Evolutionary conservation across 2,113 vertebrate species (phyloP).

Genomic region (Eurypyga helias): DNA sequence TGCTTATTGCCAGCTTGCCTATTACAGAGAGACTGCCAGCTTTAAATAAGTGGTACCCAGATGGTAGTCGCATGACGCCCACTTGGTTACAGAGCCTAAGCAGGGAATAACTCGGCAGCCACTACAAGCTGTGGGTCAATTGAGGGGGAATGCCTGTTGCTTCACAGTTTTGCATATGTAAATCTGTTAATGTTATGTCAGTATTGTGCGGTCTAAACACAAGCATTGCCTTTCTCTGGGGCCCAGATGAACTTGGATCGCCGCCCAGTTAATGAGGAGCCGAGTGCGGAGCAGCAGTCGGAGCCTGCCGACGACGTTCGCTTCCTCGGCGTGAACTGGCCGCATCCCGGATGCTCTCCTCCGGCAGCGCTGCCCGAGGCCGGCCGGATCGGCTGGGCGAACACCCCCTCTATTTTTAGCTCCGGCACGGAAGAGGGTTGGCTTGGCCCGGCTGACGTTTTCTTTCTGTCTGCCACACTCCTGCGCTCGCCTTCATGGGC

Average conservation of each 20-base stretch:
- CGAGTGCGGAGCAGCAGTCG: constrained; percentile 65
- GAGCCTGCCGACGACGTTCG: constrained; percentile 71
- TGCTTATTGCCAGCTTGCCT: constrained; percentile 91
- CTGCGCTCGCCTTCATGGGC: constrained; percentile 75
- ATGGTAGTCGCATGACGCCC: constrained; percentile 92
- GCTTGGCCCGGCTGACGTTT: constrained; percentile 62
- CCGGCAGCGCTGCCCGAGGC: constrained; percentile 49
- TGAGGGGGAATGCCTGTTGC: constrained; percentile 90
- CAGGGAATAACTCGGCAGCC: constrained; percentile 88
- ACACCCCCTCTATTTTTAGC: constrained; percentile 77
- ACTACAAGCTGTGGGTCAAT: constrained; percentile 90
- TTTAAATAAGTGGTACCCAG: constrained; percentile 98
- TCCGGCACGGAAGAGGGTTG: constrained; percentile 67
- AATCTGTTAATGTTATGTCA: constrained; percentile 90
- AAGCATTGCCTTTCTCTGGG: constrained; percentile 84
- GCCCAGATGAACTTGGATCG: constrained; percentile 86
- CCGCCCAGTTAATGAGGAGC: constrained; percentile 82
- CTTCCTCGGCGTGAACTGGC: constrained; percentile 58
- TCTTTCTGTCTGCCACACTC: constrained; percentile 76
- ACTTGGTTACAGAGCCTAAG: constrained; percentile 90
- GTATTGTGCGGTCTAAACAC: constrained; percentile 85
- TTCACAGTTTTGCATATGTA: constrained; percentile 87
- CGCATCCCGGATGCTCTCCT: constrained; percentile 64
- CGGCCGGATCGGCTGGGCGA: constrained; percentile 57
- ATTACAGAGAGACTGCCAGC: constrained; percentile 92